Evolutionary conservation across 2,888 invertebrate species (phyloP).

Genomic region (Scrobipalpa atriplicella): DNA sequence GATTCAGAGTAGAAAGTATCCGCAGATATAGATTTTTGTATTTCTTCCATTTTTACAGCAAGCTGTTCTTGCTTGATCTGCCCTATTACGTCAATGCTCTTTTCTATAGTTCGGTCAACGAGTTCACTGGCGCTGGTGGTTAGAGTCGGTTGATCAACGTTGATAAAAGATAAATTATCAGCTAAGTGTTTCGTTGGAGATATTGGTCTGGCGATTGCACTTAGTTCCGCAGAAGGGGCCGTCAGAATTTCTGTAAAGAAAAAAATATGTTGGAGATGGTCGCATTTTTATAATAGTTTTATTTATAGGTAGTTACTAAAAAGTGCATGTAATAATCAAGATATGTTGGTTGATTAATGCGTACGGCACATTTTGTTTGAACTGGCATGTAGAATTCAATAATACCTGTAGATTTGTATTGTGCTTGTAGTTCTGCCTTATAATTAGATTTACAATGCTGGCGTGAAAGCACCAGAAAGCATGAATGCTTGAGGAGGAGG

Average conservation of each 20-base stretch:
- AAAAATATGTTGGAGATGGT: constrained; percentile 33
- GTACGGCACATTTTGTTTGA: neutral
- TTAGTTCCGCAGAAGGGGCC: constrained; percentile 66
- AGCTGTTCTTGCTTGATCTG: constrained; percentile 73
- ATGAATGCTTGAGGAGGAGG: constrained; percentile 43
- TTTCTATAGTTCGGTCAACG: constrained; percentile 77
- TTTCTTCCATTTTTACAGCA: constrained; percentile 72
- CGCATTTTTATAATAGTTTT: neutral
- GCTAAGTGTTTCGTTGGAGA: constrained; percentile 76
- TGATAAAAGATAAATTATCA: constrained; percentile 74
- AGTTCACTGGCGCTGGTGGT: constrained; percentile 81
- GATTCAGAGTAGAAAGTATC: constrained; percentile 73
- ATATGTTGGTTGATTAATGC: neutral
- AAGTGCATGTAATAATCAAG: neutral
- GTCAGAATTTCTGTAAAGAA: constrained; percentile 70
- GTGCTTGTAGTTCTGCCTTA: neutral
- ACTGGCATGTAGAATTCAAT: neutral
- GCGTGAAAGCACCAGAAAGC: constrained; percentile 52
- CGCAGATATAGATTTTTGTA: constrained; percentile 63
- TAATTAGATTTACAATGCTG: constrained; percentile 23
- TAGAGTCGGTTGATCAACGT: constrained; percentile 78
- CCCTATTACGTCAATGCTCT: constrained; percentile 69
- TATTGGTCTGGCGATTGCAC: constrained; percentile 69
- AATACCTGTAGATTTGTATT: neutral
- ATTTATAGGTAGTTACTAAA: constrained; percentile 5